Evolutionary conservation across 2,888 invertebrate species (phyloP).

Genomic region (Emmelina monodactyla): DNA sequence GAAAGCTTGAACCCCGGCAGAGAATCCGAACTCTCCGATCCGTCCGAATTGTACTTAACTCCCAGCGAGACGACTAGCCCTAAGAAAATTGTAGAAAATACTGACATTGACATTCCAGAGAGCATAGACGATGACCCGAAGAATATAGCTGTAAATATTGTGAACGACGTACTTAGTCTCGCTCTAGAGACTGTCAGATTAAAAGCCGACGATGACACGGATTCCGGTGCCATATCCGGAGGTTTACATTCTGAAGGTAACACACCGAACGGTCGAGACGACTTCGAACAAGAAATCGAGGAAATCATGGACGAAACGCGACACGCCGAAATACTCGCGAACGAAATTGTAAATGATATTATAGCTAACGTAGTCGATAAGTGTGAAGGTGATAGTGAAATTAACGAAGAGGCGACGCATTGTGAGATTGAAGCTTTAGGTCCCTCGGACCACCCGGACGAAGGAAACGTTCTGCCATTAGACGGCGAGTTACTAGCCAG

Average conservation of each 20-base stretch:
- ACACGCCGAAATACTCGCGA: constrained; percentile 38
- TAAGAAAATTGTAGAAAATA: constrained; percentile 49
- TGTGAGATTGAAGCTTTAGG: constrained; percentile 36
- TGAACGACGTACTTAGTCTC: constrained; percentile 55
- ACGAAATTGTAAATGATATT: constrained; percentile 42
- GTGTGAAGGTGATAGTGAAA: constrained; percentile 23
- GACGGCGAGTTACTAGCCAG: constrained; percentile 53
- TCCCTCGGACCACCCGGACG: constrained; percentile 42
- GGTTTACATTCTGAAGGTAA: constrained; percentile 53
- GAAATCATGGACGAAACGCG: constrained; percentile 41
- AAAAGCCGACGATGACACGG: constrained; percentile 53
- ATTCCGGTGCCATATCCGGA: constrained; percentile 56
- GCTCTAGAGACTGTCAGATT: constrained; percentile 50
- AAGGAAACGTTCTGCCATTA: constrained; percentile 50
- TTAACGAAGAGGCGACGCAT: constrained; percentile 13
- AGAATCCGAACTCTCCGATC: constrained; percentile 71
- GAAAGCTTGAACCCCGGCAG: constrained; percentile 37
- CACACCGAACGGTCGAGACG: constrained; percentile 53
- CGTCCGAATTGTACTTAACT: constrained; percentile 73
- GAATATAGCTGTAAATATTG: constrained; percentile 50
- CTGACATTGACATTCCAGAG: constrained; percentile 33
- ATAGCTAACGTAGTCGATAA: constrained; percentile 32
- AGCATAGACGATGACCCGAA: constrained; percentile 44
- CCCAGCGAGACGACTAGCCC: constrained; percentile 70
- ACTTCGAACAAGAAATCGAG: constrained; percentile 51